These are phyloP conservation scores for Sturmia bella DNA, from an alignment of 2,888 invertebrate species.

Conservation along the genomic window DNA sequence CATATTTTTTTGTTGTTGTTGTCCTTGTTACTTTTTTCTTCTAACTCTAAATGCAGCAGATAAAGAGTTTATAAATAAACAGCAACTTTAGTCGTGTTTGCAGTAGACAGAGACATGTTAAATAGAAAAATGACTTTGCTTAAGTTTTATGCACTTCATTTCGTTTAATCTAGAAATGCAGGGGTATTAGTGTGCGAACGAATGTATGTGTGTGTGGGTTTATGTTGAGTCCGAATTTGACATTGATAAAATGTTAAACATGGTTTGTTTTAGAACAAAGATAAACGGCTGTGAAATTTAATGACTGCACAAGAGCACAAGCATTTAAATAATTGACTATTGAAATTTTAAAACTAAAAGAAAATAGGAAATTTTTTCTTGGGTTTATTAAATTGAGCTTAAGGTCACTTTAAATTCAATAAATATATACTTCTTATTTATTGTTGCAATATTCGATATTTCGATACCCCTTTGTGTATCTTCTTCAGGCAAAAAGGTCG, in stretches of 20 bases:
- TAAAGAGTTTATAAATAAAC: slow-evolving; percentile 65
- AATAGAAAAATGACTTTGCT: slow-evolving; percentile 60
- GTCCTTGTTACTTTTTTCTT: slow-evolving; percentile 6
- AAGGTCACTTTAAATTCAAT: no score
- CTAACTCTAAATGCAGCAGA: slow-evolving; percentile 26
- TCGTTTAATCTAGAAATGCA: slow-evolving; percentile 48
- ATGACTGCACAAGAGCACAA: background rate
- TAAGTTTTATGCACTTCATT: slow-evolving; percentile 66
- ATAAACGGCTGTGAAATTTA: background rate
- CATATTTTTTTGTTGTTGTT: background rate
- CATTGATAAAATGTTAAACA: slow-evolving; percentile 44
- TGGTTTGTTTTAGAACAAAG: slow-evolving; percentile 1
- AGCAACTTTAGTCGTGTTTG: slow-evolving; percentile 9
- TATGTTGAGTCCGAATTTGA: slow-evolving; percentile 31
- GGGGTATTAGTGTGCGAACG: background rate
- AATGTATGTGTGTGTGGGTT: background rate
- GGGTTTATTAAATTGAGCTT: no score
- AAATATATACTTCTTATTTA: no score
- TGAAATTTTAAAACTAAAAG: no score
- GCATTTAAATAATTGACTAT: background rate
- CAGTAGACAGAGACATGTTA: slow-evolving; percentile 44
- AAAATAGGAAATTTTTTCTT: no score
- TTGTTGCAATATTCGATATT: no score
- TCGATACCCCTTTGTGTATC: no score
- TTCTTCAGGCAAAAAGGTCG: no score